Percentiles rank a stretch among this genome's conserved stretches.
Conservation (phyloP, 2,888 invertebrate species). For the Alviniconcha strummeri region DNA sequence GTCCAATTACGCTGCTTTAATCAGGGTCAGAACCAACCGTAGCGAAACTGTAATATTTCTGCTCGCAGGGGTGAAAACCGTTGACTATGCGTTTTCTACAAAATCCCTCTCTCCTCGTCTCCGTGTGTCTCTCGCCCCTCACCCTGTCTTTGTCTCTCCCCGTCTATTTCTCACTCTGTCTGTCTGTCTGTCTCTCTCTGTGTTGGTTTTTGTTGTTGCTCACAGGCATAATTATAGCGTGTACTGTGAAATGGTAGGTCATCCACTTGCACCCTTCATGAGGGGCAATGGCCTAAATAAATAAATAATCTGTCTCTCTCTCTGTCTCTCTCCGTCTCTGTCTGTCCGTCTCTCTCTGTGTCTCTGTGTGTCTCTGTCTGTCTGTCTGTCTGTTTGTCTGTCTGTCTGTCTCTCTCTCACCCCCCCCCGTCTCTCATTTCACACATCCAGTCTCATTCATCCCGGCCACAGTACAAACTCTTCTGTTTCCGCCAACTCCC, state of each 20-base stretch:
- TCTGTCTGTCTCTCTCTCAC: background rate
- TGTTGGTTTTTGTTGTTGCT: background rate
- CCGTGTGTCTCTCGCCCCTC: background rate
- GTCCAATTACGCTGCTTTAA: no score
- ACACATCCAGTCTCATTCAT: no score
- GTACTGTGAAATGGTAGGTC: background rate
- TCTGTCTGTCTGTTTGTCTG: background rate
- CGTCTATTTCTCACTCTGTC: background rate
- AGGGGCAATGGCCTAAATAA: no score
- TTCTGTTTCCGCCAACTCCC: no score
- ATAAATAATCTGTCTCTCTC: background rate
- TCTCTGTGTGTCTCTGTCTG: background rate
- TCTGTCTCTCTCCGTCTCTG: background rate
- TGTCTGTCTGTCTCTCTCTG: background rate
- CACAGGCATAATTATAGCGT: background rate
- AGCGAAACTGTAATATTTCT: no score
- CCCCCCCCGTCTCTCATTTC: background rate
- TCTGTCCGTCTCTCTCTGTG: background rate
- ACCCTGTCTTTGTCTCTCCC: slow-evolving; percentile 3
- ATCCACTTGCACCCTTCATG: background rate
- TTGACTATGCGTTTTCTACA: no score
- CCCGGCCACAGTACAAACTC: no score
- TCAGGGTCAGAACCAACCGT: no score
- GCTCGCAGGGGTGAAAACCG: no score
- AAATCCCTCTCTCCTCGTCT: no score